A percentile compares a stretch with the other conserved stretches of the same genome.
Conservation (phyloP, 2,797 vertebrate genomes). For the Lutra lutra region DNA sequence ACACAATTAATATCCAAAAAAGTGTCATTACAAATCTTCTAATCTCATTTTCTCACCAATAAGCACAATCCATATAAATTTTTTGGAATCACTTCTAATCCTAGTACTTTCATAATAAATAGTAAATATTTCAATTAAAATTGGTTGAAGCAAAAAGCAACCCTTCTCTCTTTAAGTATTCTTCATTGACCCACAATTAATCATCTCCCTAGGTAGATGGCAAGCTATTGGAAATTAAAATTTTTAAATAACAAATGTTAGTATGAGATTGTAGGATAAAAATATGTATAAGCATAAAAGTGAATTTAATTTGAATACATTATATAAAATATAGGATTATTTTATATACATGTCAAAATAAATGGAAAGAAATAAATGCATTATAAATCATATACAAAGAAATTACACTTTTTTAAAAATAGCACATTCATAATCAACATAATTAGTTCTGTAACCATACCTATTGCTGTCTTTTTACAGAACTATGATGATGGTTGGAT, state of each 20-base stretch:
- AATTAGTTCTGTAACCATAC: slow-evolving; percentile 25
- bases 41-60: neutral
- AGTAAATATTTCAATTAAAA: neutral
- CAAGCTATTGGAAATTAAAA: neutral
- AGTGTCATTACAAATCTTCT: neutral
- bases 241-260: slow-evolving; percentile 8
- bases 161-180: neutral
- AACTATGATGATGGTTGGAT: neutral
- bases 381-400: neutral
- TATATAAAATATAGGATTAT: neutral
- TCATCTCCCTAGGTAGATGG: neutral
- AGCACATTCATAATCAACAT: neutral
- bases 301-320: neutral
- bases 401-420: neutral
- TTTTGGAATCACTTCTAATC: neutral
- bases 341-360: neutral
- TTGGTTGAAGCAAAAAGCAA: neutral
- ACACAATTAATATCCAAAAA: neutral
- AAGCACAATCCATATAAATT: neutral
- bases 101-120: neutral
- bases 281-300: neutral
- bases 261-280: neutral
- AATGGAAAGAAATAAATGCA: slow-evolving; percentile 45
- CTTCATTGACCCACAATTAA: neutral
- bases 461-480: slow-evolving; percentile 10